A percentile compares a stretch with the other conserved stretches of the same genome.
phyloP scores from a whole-genome alignment of 2,888 invertebrate genomes.

The Dendrolimus houi region DNA sequence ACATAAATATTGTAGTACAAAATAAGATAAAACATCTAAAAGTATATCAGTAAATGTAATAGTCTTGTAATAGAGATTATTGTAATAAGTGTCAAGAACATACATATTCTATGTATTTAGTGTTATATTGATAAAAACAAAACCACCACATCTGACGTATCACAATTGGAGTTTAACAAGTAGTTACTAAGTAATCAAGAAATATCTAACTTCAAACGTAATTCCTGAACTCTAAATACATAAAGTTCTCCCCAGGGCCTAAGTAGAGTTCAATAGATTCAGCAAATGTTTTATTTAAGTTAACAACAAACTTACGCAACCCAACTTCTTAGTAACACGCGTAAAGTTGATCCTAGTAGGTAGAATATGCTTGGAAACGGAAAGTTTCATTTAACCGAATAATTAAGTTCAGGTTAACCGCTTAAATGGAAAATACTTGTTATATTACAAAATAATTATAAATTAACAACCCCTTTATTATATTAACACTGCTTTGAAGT shows the following conservation, averaged over 20 bases:
- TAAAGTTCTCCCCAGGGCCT: neutral
- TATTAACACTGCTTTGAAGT: neutral
- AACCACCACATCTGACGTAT: too few species aligned
- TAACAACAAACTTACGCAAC: neutral
- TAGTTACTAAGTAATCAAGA: neutral
- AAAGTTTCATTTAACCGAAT: neutral
- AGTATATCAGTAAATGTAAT: too few species aligned
- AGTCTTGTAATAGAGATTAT: too few species aligned
- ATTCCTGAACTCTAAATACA: neutral
- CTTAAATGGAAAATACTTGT: neutral
- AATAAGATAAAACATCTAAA: too few species aligned
- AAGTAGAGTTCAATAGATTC: neutral
- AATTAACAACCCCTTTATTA: neutral
- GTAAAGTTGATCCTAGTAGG: too few species aligned
- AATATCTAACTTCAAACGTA: conserved; percentile 2
- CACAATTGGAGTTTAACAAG: too few species aligned
- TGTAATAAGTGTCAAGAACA: too few species aligned
- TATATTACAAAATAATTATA: neutral
- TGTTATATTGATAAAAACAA: too few species aligned
- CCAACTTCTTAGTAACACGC: neutral
- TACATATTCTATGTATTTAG: too few species aligned
- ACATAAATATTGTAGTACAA: too few species aligned
- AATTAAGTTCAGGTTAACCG: neutral
- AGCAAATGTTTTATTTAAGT: neutral
- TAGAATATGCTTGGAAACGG: neutral